Percentiles rank a stretch among this genome's conserved stretches.
Evolutionary conservation across 2,888 invertebrate species (phyloP).

Genomic region (Caenorhabditis virilis): DNA sequence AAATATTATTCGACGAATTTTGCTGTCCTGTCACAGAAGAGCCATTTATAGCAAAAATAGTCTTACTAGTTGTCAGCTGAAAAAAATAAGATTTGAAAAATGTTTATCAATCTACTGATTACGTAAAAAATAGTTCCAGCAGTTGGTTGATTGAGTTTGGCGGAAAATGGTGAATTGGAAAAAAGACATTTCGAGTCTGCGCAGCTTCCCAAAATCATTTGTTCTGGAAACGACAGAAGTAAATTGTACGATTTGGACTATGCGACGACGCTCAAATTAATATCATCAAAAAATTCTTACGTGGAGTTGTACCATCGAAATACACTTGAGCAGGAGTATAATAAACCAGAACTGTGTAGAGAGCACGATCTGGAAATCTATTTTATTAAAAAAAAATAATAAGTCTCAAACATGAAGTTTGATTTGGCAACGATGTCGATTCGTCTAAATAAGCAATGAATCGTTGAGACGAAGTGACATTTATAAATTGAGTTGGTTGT

Average conservation of each 20-base stretch:
- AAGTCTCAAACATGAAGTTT: conserved; percentile 28
- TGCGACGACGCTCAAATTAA: not conserved
- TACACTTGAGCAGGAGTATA: conserved; percentile 24
- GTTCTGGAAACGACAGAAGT: conserved; percentile 13
- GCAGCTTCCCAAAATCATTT: conserved; percentile 34
- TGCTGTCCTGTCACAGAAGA: too few relatives aligned
- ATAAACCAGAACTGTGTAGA: conserved; percentile 41
- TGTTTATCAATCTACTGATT: not conserved
- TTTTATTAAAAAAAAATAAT: not conserved
- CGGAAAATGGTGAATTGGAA: conserved; percentile 24
- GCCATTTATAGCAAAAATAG: conserved; percentile 19
- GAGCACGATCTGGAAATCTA: conserved; percentile 35
- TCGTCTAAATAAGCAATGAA: conserved; percentile 38
- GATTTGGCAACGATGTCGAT: conserved; percentile 24
- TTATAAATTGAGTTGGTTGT: conserved; percentile 20
- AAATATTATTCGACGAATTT: not conserved
- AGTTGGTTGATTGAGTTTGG: conserved; percentile 37
- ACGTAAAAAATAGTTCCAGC: conserved; percentile 47
- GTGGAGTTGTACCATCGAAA: conserved; percentile 17
- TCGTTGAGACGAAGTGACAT: conserved; percentile 16
- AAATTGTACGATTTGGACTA: not conserved
- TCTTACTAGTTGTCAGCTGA: conserved; percentile 34
- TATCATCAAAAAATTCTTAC: conserved; percentile 1
- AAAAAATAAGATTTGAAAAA: not conserved
- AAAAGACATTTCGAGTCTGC: conserved; percentile 38